Evolutionary conservation across 2,888 invertebrate species (phyloP), one percentile per base, ranked within the genome.

Genomic region (Andrena camellia): DNA sequence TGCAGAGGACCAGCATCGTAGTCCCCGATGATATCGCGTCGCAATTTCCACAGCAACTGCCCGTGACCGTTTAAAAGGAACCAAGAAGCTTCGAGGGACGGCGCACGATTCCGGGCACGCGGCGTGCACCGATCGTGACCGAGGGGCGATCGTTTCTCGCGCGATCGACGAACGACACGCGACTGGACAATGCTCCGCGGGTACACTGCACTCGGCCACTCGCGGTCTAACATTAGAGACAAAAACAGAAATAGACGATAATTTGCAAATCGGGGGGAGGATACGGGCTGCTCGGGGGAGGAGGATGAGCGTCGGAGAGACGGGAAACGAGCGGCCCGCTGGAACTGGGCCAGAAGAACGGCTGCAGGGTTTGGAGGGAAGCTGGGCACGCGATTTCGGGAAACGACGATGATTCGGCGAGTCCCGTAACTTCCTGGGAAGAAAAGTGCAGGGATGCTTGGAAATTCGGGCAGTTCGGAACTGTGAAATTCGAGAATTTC

Each of bases 211-310:
- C 84, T 85, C 81, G 79, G 67, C 83, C 85, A 86, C 74, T 86
- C 83, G 83, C 59, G 54, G 68, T 88, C 92, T 92, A 92, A 92
- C 90, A 92, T 92, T 92, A 92, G 92, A 92, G 92, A 90, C 90
- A 88, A 90, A 90, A 88, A 87, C 91, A 89, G 89, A 92, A 92
- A 92, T 92, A 92, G 91, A 90, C 86, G 88, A 92, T 92, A 92
- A 92, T 92, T 91, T 88, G 90, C 88, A 89, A 92, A 92, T 90
- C 86, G 87, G 81, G 35, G 75, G 52, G 66, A 48, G 35, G 50
- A 29, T 8, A 10, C 33, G 6, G 20, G 42, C n/a, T 13, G 63
- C 57, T 42, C 57, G 63, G 48, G 52, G 31, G 23, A 20, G 64
- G 8, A 26, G 26, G 42, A 42, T 1, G 20, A n/a, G 31, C 10